A percentile compares a stretch with the other conserved stretches of the same genome.
These are phyloP conservation scores for Agrotis segetum DNA, from an alignment of 2,888 invertebrate genomes.

Conservation along the genomic window DNA sequence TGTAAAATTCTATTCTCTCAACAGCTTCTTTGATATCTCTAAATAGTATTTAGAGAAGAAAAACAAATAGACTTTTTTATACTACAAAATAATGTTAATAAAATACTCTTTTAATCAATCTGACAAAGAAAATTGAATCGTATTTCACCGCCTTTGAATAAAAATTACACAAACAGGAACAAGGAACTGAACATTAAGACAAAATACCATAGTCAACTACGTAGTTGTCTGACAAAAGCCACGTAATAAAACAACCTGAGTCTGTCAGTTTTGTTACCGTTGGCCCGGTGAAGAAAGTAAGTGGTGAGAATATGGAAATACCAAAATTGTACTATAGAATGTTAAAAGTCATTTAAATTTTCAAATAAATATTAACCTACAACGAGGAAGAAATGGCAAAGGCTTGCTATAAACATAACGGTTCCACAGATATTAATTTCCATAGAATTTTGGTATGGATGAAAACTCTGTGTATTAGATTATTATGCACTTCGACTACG, in stretches of 20 bases:
- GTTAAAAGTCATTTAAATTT: background rate
- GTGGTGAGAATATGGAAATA: background rate
- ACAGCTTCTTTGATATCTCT: background rate
- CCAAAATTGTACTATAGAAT: background rate
- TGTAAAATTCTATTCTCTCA: background rate
- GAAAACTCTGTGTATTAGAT: conserved; percentile 24
- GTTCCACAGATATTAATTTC: conserved; percentile 50
- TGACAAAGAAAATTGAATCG: conserved; percentile 15
- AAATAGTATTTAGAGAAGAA: background rate
- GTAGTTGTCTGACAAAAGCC: background rate
- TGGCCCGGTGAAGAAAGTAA: background rate
- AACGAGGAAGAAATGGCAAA: conserved; percentile 19
- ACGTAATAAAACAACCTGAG: background rate
- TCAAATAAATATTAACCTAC: conserved; percentile 14
- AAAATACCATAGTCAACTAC: background rate
- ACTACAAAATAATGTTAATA: conserved; percentile 12
- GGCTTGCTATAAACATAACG: conserved; percentile 46
- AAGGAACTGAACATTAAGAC: background rate
- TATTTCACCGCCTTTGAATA: conserved; percentile 12
- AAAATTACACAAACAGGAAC: background rate
- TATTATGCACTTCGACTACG: conserved; percentile 32
- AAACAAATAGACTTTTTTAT: background rate
- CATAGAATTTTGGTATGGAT: conserved; percentile 37
- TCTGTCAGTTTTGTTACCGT: background rate
- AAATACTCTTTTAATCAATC: conserved; percentile 12